phyloP scores from a whole-genome alignment of 2,113 vertebrate genomes.

The Pomatostomus ruficeps region DNA sequence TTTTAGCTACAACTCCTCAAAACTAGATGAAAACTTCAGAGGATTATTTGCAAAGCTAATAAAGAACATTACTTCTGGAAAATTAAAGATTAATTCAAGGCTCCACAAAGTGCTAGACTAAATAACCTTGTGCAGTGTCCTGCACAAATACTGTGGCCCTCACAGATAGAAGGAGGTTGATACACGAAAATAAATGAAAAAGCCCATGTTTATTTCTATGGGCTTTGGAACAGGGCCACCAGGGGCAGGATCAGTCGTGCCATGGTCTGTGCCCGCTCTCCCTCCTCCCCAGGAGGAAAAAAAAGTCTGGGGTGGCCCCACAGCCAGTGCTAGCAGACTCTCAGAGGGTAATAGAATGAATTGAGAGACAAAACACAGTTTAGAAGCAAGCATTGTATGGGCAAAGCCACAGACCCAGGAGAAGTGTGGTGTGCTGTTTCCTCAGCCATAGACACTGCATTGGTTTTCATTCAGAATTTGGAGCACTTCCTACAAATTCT shows the following conservation, averaged over 20 bases:
- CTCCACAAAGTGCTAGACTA: not conserved
- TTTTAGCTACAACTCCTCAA: not conserved
- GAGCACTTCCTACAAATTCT: not conserved
- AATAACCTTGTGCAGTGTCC: not conserved
- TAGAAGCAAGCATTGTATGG: not conserved
- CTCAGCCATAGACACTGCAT: not conserved
- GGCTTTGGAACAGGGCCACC: not conserved
- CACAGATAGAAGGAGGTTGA: not conserved
- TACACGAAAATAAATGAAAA: not conserved
- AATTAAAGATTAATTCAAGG: not conserved
- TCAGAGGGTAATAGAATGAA: not conserved
- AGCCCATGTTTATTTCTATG: not conserved
- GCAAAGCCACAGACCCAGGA: not conserved
- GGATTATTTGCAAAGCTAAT: not conserved
- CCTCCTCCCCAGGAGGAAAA: not conserved
- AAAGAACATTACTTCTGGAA: not conserved
- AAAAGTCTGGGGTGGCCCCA: not conserved
- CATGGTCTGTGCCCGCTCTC: not conserved
- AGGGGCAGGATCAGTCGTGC: not conserved
- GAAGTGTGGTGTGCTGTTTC: fast-evolving
- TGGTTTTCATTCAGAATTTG: not conserved
- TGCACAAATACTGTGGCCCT: not conserved
- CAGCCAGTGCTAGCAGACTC: not conserved
- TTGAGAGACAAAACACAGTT: not conserved
- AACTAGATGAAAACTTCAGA: not conserved